These are phyloP conservation scores for Psophia crepitans DNA, from an alignment of 2,113 vertebrate genomes.

Conservation along the genomic window DNA sequence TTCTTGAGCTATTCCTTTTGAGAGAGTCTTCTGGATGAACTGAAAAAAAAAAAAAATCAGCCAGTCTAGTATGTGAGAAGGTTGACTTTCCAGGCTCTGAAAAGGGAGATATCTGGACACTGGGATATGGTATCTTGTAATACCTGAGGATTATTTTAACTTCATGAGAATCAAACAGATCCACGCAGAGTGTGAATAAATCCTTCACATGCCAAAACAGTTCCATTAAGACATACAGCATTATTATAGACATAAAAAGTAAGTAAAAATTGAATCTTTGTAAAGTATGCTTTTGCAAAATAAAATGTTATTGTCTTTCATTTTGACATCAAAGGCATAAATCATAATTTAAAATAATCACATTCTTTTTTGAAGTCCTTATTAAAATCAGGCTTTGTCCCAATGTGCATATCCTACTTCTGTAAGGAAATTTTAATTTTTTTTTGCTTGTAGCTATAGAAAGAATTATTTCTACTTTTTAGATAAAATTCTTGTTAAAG, in stretches of 20 bases:
- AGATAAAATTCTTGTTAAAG: not conserved
- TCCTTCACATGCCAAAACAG: not conserved
- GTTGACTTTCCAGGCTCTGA: not conserved
- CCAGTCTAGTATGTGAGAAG: not conserved
- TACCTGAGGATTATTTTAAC: not conserved
- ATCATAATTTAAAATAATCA: conserved; percentile 40
- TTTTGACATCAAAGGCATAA: conserved; percentile 41
- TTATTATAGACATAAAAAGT: not conserved
- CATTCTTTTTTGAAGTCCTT: conserved; percentile 36
- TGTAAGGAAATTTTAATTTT: not conserved
- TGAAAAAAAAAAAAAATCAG: not conserved
- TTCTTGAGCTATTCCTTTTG: not conserved
- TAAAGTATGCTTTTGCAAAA: not conserved
- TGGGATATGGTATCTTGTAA: not conserved
- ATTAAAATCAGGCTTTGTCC: conserved; percentile 24
- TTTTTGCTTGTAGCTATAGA: not conserved
- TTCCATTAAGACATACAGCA: not conserved
- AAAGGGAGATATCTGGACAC: not conserved
- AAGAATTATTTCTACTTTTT: conserved; percentile 17
- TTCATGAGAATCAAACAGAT: not conserved
- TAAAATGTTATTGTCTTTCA: conserved; percentile 11
- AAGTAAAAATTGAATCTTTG: not conserved
- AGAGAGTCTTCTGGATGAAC: not conserved
- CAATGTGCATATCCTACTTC: conserved; percentile 1
- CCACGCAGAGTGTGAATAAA: not conserved